These are phyloP conservation scores for Agrotis puta DNA, from an alignment of 2,888 invertebrate species.

Conservation along the genomic window DNA sequence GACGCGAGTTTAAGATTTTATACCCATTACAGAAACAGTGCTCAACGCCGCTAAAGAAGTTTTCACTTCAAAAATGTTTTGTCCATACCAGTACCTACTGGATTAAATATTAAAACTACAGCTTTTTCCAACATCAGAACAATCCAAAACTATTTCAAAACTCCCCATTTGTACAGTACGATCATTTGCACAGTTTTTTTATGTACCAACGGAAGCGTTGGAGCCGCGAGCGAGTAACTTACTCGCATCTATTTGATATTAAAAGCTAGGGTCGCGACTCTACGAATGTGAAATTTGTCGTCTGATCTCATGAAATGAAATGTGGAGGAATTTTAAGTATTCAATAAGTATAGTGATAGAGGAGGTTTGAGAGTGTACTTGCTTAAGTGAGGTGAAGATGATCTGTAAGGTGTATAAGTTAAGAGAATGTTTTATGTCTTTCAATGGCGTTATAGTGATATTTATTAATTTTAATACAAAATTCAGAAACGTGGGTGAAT, in stretches of 20 bases:
- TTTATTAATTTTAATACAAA: no score
- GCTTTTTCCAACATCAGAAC: background rate
- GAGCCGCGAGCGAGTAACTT: conserved; percentile 60
- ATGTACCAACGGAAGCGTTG: conserved; percentile 33
- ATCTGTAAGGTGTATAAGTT: background rate
- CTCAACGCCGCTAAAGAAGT: no score
- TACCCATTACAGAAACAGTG: no score
- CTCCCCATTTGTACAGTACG: conserved; percentile 6
- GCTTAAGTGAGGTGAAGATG: background rate
- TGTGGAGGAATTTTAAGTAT: background rate
- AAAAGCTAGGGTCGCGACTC: conserved; percentile 70
- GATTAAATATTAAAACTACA: background rate
- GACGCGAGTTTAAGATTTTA: no score
- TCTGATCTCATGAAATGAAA: conserved; percentile 8
- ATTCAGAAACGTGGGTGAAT: no score
- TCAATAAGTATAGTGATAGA: conserved; percentile 5
- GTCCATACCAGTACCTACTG: no score
- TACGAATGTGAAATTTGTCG: conserved; percentile 16
- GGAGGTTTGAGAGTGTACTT: background rate
- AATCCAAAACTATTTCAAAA: conserved; percentile 23
- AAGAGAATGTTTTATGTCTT: background rate
- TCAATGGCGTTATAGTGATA: no score
- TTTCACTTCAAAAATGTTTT: no score
- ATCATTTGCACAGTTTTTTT: conserved; percentile 55
- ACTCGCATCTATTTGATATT: conserved; percentile 75